phyloP scores from a whole-genome alignment of 2,888 invertebrate species.

The Drosophila formosana region DNA sequence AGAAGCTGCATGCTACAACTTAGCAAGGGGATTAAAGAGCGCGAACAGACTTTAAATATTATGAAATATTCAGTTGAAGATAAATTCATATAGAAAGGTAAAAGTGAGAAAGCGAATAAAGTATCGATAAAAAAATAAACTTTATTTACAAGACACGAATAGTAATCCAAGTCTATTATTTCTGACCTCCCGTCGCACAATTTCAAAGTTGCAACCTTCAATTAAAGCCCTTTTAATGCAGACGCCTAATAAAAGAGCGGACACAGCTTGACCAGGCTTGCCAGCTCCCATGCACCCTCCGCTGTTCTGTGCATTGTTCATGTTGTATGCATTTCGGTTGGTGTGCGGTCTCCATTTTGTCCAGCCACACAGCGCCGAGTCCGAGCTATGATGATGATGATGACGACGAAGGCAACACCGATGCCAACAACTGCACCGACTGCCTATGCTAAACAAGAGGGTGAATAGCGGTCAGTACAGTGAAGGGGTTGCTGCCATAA shows the following conservation, averaged over 20 bases:
- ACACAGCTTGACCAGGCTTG: slow-evolving; percentile 40
- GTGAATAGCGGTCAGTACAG: slow-evolving; percentile 51
- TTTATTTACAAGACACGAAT: no score
- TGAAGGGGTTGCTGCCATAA: slow-evolving; percentile 21
- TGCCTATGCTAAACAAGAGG: slow-evolving; percentile 56
- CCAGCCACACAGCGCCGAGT: slow-evolving; percentile 27
- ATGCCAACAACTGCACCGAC: slow-evolving; percentile 18
- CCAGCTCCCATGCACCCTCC: slow-evolving; percentile 1
- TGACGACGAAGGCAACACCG: slow-evolving; percentile 30
- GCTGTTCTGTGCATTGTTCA: slow-evolving; percentile 48
- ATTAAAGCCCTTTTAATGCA: slow-evolving; percentile 51
- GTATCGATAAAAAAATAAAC: not conserved
- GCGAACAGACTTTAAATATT: not conserved
- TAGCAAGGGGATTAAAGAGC: not conserved
- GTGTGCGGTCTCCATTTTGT: slow-evolving; percentile 68
- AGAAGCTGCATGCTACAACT: not conserved
- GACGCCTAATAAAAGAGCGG: slow-evolving; percentile 53
- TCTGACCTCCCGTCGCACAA: slow-evolving; percentile 37
- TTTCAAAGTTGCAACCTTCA: slow-evolving; percentile 60
- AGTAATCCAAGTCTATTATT: no score
- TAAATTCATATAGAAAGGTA: not conserved
- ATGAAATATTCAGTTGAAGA: not conserved
- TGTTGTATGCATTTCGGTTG: slow-evolving; percentile 75
- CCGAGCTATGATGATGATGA: slow-evolving; percentile 10
- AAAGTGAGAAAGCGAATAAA: not conserved